Conservation (phyloP, 2,113 vertebrate species). For the Hipposideros armiger region DNA sequence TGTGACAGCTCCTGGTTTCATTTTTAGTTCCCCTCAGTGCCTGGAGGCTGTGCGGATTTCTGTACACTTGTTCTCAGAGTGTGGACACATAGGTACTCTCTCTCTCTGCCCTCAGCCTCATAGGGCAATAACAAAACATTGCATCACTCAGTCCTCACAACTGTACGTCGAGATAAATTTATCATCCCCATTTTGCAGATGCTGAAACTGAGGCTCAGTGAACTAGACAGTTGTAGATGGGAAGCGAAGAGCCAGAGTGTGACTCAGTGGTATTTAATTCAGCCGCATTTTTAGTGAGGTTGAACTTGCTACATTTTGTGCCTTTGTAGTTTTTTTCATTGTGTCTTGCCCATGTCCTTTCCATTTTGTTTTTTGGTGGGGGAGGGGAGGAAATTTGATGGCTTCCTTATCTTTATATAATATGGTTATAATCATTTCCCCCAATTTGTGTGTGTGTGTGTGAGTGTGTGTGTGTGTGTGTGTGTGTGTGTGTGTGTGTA, state of each 20-base stretch:
- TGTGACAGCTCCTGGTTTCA: no score
- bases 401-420: neutral
- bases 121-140: neutral
- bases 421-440: neutral
- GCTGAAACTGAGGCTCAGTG: neutral
- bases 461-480: neutral
- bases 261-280: neutral
- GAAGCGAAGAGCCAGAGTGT: neutral
- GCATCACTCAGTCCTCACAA: neutral
- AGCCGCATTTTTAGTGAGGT: neutral
- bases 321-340: constrained; percentile 6
- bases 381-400: neutral
- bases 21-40: neutral
- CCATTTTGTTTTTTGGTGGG: neutral
- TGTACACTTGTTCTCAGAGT: neutral
- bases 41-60: no score
- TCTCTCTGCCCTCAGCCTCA: neutral
- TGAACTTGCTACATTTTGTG: neutral
- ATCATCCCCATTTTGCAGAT: neutral
- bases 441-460: neutral
- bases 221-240: neutral
- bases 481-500: neutral
- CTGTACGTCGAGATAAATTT: neutral
- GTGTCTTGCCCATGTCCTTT: neutral
- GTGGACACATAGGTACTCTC: neutral